Evolutionary conservation across 2,888 invertebrate genomes (phyloP), one percentile per base, ranked within the genome.

Genomic region (Drosophila vallismaia): DNA sequence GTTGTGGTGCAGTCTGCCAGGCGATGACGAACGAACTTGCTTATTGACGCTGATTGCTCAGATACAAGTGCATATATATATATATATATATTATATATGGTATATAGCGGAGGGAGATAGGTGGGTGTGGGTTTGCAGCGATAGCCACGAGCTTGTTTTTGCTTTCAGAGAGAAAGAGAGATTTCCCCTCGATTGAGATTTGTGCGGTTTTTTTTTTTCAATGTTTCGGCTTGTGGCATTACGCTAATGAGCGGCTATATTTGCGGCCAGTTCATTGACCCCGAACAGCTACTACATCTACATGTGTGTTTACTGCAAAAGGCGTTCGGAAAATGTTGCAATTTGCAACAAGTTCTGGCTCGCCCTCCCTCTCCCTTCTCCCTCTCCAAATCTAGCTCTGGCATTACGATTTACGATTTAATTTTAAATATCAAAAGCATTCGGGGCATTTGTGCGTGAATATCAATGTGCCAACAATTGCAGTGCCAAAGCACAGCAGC

Each of bases 391-490:
- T 19, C 19, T 19, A 19, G 77, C 75, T 53, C 77, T 53, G 77
- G 26, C 80, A 56, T 19, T 19, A 19, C 19, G 19, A 28, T 28
- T 46, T 64, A 69, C 64, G 63, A 60, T 79, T 79, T 56, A 74
- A 60, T 58, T 54, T 36, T 51, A 59, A 71, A 49, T 49, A 52
- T 59, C 54, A 77, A 75, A 79, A 57, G 68, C 68, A 79, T 79
- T 74, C 59, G 56, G 31, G 54, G 76, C 70, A 85, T 85, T 81
- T 82, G 78, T 82, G 78, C 83, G 82, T 77, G 72, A 63, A 77
- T 69, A 57, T 58, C 73, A 62, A 52, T 38, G 78, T 84, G 82
- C 70, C 79, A 84, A 81, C 79, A 71, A 74, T 82, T 51, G 74
- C 73, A 70, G 71, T 74, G 74, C 74, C 58, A 63, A 40, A 62